Base-by-base conservation (phyloP, 2,797 vertebrate species). In the Rachycentron canadum region DNA sequence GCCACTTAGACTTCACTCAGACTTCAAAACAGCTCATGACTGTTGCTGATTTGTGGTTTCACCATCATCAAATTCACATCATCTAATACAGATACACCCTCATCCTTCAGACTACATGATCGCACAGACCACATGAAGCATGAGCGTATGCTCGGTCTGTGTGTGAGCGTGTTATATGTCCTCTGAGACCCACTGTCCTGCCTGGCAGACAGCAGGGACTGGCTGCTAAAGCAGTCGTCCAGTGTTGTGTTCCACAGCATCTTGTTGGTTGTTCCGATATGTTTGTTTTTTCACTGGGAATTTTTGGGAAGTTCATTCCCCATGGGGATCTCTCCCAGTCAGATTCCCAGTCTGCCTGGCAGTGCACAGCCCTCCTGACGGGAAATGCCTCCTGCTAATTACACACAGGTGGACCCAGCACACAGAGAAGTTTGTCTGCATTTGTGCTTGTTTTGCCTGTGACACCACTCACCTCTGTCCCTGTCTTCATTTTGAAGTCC, bases 301-400 rank as follows among this genome's bases (percentile, higher is more conserved):
- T 82, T 72, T n/a, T 40, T 75, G 84, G 81, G 86, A 84, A 88
- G 77, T 84, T 66, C 47, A 36, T 76, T 77, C 69, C 86, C 81
- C 77, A 72, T 43, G 78, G 50, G 79, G 69, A 21, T 88, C 49
- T 47, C 59, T 83, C 86, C 78, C 74, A 80, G 83, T 87, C 84
- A 57, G 79, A 84, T 88, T 90, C 86, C 86, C 87, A 89, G 88
- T 84, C 91, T 89, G 91, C 86, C 88, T 85, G 92, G 92, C 89
- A 94, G 78, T 85, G 87, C 77, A 9, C 83, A 45, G 87, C 87
- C 78, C 71, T 79, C 87, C 90, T 94, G 92, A 93, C 86, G 89
- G 93, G 93, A 95, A 95, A 94, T 92, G 91, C 89, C 91, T 93
- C 82, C 79, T 89, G 84, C 82, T 95, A 95, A 95, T 95, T 92